Evolutionary conservation across 2,113 vertebrate genomes (phyloP).

Genomic region (Nycticebus coucang): DNA sequence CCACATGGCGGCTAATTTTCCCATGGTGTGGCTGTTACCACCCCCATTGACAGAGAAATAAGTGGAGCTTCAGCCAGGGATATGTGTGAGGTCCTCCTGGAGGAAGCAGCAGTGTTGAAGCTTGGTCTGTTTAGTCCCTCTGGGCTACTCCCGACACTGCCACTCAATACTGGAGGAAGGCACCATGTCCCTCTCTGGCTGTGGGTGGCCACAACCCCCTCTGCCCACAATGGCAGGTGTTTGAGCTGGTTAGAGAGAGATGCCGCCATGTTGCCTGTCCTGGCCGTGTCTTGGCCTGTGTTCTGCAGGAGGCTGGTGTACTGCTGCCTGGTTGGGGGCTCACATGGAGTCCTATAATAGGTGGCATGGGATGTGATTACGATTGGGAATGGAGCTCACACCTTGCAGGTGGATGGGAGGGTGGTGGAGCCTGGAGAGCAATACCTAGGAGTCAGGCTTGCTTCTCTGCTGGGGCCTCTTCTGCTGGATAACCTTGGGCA

Average conservation of each 20-base stretch:
- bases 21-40: not conserved
- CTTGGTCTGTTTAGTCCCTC: no score
- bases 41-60: not conserved
- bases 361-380: no score
- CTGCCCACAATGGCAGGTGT: not conserved
- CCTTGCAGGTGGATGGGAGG: not conserved
- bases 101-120: not conserved
- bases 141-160: not conserved
- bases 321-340: no score
- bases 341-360: no score
- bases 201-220: not conserved
- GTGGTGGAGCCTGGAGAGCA: not conserved
- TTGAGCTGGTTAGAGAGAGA: not conserved
- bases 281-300: not conserved
- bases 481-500: not conserved
- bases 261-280: not conserved
- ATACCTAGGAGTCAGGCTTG: not conserved
- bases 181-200: not conserved
- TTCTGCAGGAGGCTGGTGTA: not conserved
- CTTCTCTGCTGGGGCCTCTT: not conserved
- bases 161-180: not conserved
- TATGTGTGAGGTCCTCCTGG: not conserved
- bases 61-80: not conserved
- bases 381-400: not conserved
- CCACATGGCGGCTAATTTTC: rapidly evolving